phyloP scores from a whole-genome alignment of 2,113 vertebrate species.

The Acanthisitta chloris region DNA sequence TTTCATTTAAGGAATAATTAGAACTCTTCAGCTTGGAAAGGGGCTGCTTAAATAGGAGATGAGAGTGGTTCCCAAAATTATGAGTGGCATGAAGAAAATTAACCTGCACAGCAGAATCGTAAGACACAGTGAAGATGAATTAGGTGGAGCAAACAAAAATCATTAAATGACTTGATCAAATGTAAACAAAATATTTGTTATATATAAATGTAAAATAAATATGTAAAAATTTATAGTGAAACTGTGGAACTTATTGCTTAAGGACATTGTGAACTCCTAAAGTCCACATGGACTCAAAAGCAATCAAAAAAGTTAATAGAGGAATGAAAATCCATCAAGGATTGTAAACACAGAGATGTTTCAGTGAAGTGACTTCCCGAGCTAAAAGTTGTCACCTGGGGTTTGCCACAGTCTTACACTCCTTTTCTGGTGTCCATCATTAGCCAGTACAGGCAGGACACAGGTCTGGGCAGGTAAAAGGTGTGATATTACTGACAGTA shows the following conservation, averaged over 20 bases:
- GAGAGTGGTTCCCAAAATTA: neutral
- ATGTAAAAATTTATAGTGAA: neutral
- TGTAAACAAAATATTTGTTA: neutral
- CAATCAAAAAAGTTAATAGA: neutral
- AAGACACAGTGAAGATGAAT: neutral
- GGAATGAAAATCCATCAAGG: conserved; percentile 8
- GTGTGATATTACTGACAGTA: neutral
- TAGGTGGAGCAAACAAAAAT: neutral
- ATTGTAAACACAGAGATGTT: neutral
- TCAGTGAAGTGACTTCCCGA: neutral
- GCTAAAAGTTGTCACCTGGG: neutral
- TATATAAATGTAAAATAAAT: neutral
- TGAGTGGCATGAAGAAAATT: neutral
- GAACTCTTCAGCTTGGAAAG: neutral
- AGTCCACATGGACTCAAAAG: neutral
- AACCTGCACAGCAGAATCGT: neutral
- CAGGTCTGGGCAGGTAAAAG: neutral
- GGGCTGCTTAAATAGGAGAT: neutral
- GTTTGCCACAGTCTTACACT: neutral
- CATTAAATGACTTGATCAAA: neutral
- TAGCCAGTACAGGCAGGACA: neutral
- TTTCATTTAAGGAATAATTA: neutral
- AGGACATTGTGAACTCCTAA: neutral
- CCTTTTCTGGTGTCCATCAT: neutral
- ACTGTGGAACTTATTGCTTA: neutral